Conservation (phyloP, 23 tunicate genomes). For the Diplosoma virens region DNA sequence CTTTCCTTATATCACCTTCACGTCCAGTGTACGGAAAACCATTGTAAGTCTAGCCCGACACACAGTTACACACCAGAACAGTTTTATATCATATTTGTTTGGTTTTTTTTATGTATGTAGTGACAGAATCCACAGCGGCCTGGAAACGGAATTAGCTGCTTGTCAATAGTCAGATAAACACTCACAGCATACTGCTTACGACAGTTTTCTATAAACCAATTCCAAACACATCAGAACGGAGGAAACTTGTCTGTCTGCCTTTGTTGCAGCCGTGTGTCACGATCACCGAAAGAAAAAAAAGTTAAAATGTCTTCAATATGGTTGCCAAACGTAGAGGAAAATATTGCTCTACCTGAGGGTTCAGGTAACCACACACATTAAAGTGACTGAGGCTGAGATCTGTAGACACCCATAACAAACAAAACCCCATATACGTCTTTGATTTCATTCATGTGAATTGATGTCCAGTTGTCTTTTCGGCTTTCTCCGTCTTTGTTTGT, state of each 20-base stretch:
- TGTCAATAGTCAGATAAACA: not conserved
- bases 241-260: not conserved
- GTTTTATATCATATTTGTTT: constrained; percentile 2
- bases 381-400: not conserved
- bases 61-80: not conserved
- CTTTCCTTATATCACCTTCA: not conserved
- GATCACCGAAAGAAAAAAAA: not conserved
- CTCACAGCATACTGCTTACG: not conserved
- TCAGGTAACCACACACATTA: not conserved
- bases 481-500: constrained; percentile 4
- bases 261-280: not conserved
- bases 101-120: not conserved
- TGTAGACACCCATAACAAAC: not conserved
- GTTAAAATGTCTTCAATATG: not conserved
- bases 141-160: constrained; percentile 1
- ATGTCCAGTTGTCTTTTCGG: not conserved
- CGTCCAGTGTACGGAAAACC: not conserved
- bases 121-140: not conserved
- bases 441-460: not conserved
- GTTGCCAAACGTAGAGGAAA: not conserved
- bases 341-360: not conserved
- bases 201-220: constrained; percentile 10
- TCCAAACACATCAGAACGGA: not conserved
- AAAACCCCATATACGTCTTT: not conserved
- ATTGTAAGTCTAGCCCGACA: not conserved